Conservation (phyloP, 2,113 vertebrate species). For the Aegotheles bennettii region DNA sequence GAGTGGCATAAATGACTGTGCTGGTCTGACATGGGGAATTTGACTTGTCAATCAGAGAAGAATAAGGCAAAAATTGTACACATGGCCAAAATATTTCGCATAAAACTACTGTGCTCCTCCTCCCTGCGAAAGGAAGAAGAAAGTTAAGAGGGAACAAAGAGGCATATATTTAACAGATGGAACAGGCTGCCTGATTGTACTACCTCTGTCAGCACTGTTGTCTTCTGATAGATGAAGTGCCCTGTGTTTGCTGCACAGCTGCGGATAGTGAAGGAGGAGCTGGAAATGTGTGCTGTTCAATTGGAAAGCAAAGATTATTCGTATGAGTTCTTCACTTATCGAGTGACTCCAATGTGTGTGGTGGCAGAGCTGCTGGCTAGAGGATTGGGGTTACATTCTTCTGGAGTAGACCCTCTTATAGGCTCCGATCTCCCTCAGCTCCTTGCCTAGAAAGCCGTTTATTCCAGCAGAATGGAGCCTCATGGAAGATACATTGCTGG, state of each 20-base stretch:
- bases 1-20: slow-evolving; percentile 35
- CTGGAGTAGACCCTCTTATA: not conserved
- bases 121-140: not conserved
- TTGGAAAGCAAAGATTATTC: slow-evolving; percentile 20
- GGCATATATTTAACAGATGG: not conserved
- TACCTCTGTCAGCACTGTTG: not conserved
- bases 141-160: not conserved
- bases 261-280: not conserved
- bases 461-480: not conserved
- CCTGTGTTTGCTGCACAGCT: slow-evolving; percentile 1
- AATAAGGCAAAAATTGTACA: not conserved
- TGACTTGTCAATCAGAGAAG: slow-evolving; percentile 14
- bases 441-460: not conserved
- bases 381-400: not conserved
- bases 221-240: slow-evolving; percentile 1
- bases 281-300: not conserved
- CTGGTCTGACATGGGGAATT: slow-evolving; percentile 18
- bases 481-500: not conserved
- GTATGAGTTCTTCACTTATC: not conserved
- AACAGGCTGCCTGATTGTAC: not conserved
- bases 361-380: not conserved
- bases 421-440: not conserved
- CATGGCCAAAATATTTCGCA: slow-evolving; percentile 15
- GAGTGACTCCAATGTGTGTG: not conserved
- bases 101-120: not conserved